phyloP scores from a whole-genome alignment of 2,113 vertebrate genomes.

The Semnornis frantzii region DNA sequence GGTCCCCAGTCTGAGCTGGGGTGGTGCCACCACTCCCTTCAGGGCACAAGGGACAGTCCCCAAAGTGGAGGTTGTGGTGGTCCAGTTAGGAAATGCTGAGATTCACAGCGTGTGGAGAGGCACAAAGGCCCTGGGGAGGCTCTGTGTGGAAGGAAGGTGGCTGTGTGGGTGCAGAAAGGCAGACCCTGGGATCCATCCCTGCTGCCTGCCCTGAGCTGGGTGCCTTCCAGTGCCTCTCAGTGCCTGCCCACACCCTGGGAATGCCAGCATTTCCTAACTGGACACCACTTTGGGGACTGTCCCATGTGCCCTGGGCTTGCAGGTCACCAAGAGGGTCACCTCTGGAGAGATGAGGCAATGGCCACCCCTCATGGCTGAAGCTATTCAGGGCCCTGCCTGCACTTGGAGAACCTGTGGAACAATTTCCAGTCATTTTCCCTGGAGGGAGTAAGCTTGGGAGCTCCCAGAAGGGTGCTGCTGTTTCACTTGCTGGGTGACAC shows the following conservation, averaged over 20 bases:
- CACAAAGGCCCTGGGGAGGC: no score
- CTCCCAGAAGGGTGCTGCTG: neutral
- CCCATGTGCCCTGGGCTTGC: neutral
- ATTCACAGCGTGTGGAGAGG: no score
- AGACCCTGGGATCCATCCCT: fast-evolving
- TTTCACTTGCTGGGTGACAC: neutral
- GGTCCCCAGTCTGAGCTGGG: neutral
- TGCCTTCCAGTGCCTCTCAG: neutral
- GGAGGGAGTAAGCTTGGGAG: neutral
- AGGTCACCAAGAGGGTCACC: neutral
- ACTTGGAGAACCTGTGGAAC: neutral
- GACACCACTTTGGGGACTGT: fast-evolving
- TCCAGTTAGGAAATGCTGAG: no score
- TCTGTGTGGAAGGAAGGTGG: neutral
- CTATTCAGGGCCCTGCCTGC: neutral
- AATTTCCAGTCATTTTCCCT: fast-evolving
- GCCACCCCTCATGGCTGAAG: neutral
- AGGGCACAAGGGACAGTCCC: no score
- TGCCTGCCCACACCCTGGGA: fast-evolving
- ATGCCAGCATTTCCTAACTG: fast-evolving
- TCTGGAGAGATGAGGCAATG: neutral
- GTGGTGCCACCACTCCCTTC: neutral
- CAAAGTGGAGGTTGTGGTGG: no score
- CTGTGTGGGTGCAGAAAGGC: fast-evolving
- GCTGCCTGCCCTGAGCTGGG: neutral